Evolutionary conservation across 2,888 invertebrate species (phyloP), one percentile per base, ranked within the genome.

Genomic region (Cancer borealis): DNA sequence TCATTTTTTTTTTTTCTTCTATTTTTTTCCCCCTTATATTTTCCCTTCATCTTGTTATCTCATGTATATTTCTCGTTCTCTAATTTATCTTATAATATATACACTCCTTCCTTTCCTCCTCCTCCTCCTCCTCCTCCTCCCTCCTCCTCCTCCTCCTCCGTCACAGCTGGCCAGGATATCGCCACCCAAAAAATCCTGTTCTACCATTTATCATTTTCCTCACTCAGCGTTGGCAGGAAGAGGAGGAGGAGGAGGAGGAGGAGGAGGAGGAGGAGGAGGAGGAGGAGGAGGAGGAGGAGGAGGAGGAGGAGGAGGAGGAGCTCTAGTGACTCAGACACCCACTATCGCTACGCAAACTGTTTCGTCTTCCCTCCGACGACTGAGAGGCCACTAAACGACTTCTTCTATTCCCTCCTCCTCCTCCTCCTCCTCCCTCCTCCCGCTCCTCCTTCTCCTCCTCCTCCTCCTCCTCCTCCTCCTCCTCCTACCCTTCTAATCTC

Each of bases 141-240:
- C 12, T 87, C 87, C 39, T 87, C 88, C 88, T 88, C 47, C 47
- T n/a, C 26, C 17, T 49, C 88, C 10, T 47, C 88, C n/a, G 46
- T 88, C 88, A 49, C 49, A 49, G 47, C 88, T 88, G 49, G 49
- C 46, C 88, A 49, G 84, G 84, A 84, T 84, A 84, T 84, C 88
- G n/a, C 49, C 88, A 12, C 17, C 88, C 47, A 49, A 88, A 46
- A 46, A 49, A 88, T 49, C n/a, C 49, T 47, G 46, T n/a, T 46
- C 49, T 88, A 88, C 21, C 46, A 46, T 88, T 88, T 88, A 49
- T 88, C 49, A 88, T 88, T 88, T 46, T 88, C 88, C 84, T 84
- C 39, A 84, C 84, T 84, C 84, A 84, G 84, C 84, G 30, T 12
- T 30, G 84, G 84, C 39, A 84, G 84, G 84, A 84, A 84, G 84